These are phyloP conservation scores for Theristicus caerulescens DNA, from an alignment of 2,113 vertebrate species.

Conservation along the genomic window DNA sequence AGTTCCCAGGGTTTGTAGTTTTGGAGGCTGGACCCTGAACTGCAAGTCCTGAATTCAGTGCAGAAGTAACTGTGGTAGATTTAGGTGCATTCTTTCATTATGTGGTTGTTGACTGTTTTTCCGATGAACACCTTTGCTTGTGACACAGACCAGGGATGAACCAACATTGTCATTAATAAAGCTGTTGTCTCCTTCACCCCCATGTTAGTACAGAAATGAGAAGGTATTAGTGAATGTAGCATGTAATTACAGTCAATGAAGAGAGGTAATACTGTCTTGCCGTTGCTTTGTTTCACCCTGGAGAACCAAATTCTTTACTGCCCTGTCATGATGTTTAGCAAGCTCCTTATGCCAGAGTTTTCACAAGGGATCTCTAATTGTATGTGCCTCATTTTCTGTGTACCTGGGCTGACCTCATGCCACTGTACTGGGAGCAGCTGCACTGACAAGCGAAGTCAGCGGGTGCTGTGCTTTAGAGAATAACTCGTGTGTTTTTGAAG, in stretches of 20 bases:
- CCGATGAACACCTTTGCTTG: neutral
- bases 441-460: fast-evolving
- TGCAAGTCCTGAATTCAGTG: neutral
- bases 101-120: neutral
- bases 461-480: neutral
- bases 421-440: neutral
- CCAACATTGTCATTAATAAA: neutral
- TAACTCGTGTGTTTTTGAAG: neutral
- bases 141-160: neutral
- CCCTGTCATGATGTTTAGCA: neutral
- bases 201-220: fast-evolving
- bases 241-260: neutral
- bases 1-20: neutral
- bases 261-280: neutral
- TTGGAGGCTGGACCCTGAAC: neutral
- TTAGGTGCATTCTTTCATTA: neutral
- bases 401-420: neutral
- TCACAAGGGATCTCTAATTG: neutral
- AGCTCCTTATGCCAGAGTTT: neutral
- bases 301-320: neutral
- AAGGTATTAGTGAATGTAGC: neutral
- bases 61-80: neutral
- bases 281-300: neutral
- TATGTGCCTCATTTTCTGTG: neutral
- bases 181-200: neutral